Evolutionary conservation across 1,140 invertebrate species (phyloP), one percentile per base, ranked within the genome.

Genomic region (Ceratosolen solmsi): DNA sequence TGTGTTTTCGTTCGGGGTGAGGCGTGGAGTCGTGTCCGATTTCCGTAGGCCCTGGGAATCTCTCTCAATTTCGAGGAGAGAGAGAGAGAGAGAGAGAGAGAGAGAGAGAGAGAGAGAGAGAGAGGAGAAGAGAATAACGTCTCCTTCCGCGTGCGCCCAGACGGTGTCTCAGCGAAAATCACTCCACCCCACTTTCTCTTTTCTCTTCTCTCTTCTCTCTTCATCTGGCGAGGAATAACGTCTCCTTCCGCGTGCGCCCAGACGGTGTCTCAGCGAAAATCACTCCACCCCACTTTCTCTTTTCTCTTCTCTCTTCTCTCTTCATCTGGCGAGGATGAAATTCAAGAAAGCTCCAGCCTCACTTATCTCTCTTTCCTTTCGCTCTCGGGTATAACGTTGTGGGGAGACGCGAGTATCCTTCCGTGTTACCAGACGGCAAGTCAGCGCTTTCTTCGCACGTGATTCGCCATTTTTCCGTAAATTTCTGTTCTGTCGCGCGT

Each of bases 371-470:
- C 15, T 33, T 4, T 30, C 36, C 33, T 7, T 25, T 38, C 20
- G 5, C 63, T 38, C 33, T 68, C 22, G 15, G 38, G 36, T 41
- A 41, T 11, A 13, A 41, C 15, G 54, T 25, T 41, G n/a, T 2
- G 30, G 22, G 0, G 33, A 70, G 9, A 27, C 20, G 4, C 49
- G 22, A 2, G 33, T 56, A 20, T 76, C n/a, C 78, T 80, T 80
- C 78, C 78, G 78, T 27, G 38, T 80, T n/a, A 38, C 22, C 41
- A 73, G 78, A 79, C 70, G 25, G 41, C 73, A 72, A 51, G 30
- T 79, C 63, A 79, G 63, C 77, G 15, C 4, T 49, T 49, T 72
- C 38, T 68, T 36, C 36, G 70, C 38, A 49, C 17, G 38, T 41
- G 38, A 41, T 41, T 72, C 41, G 11, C 49, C 22, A 0, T 15